phyloP scores from a whole-genome alignment of 2,113 vertebrate genomes.

The Hydrolagus affinis region DNA sequence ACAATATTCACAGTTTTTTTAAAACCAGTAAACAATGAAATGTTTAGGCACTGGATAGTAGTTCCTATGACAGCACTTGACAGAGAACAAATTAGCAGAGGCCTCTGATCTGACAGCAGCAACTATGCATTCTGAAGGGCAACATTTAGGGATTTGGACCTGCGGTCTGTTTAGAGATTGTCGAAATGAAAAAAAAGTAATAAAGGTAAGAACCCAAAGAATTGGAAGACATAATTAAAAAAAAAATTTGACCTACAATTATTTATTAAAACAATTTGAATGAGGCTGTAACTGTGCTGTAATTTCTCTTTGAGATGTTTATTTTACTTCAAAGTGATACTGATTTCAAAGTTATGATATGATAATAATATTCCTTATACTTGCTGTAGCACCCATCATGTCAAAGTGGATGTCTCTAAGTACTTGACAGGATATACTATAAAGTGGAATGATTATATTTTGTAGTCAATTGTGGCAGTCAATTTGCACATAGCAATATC shows the following conservation, averaged over 20 bases:
- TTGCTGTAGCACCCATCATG: too few species aligned
- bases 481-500: too few species aligned
- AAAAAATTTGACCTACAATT: neutral
- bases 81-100: neutral
- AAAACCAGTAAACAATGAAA: neutral
- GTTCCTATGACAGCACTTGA: constrained; percentile 1
- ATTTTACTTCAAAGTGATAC: too few species aligned
- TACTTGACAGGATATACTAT: too few species aligned
- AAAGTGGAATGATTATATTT: too few species aligned
- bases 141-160: constrained; percentile 10
- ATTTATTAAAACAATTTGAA: neutral
- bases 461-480: too few species aligned
- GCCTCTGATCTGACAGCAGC: neutral
- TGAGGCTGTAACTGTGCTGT: too few species aligned
- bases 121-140: neutral
- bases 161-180: too few species aligned
- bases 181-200: neutral
- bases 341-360: too few species aligned
- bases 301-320: too few species aligned
- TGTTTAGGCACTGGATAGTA: neutral
- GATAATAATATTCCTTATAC: too few species aligned
- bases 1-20: neutral
- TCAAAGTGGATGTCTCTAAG: too few species aligned
- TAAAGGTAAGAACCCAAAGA: neutral
- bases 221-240: neutral